Base-by-base conservation (phyloP, 64 coral and sea anemone genomes). In the Pachyseris speciosa region DNA sequence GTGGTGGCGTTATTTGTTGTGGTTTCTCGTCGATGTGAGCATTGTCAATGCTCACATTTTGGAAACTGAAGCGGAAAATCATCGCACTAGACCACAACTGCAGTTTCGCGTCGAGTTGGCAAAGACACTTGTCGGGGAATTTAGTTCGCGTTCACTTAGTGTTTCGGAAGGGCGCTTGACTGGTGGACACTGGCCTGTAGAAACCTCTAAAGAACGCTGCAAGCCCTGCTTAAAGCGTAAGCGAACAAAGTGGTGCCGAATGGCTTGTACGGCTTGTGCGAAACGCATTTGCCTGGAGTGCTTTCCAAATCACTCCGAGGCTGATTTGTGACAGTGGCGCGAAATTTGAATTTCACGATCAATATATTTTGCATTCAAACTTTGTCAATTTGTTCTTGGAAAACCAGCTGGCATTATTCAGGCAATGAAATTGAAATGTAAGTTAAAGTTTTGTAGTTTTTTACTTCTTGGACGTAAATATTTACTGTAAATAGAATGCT, bases 11-110 rank as follows among this genome's bases (percentile, higher is more conserved):
- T 83, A 83, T 64, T 42, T 80, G 2, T 27, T 80, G 3, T 91
- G 88, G 88, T 83, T 83, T n/a, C 38, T 65, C 8, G 66, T 83
- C 44, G 41, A 91, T 53, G 8, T 83, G 16, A 58, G 42, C 63
- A 72, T 83, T 50, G 74, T 80, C 10, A 91, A 83, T 57, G 77
- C 88, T n/a, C 48, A n/a, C n/a, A n/a, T n/a, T n/a, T n/a, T n/a
- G n/a, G n/a, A n/a, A n/a, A n/a, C n/a, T n/a, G n/a, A n/a, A 91
- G 88, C 63, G 4, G 25, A 22, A 51, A 83, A 91, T 69, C 77
- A 71, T 40, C 27, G 15, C 41, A 42, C 77, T 15, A 67, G 42
- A 55, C 27, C 39, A 30, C 88, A 83, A n/a, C 88, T 91, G 16
- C 13, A 43, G 32, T 91, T 91, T 63, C 20, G 77, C 7, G 34